Evolutionary conservation across 2,888 invertebrate species (phyloP), one percentile per base, ranked within the genome.

Genomic region (Idaea dimidiata): DNA sequence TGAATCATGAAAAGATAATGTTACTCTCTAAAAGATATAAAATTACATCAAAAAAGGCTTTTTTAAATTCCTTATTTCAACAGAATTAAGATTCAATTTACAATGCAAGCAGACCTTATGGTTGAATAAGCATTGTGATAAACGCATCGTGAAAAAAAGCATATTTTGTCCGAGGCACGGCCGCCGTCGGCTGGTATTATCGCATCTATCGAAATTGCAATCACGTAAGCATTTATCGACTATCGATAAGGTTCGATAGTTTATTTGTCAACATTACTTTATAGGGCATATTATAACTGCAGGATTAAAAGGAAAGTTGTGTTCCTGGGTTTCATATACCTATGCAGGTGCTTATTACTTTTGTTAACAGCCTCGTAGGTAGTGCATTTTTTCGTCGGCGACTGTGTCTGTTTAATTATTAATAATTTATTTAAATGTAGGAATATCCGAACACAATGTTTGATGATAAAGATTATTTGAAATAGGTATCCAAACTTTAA

Each of bases 201-300:
- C 66, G 69, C 62, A 62, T 64, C 66, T 69, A 72, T 74, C 73
- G 68, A 68, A 59, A 71, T 71, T 68, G 67, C 71, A 65, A 71
- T 72, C 72, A 70, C 66, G 72, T 73, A 73, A 72, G 70, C 70
- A 67, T 72, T 63, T 68, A 68, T 67, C 68, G 66, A 65, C 66
- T 64, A 63, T 66, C 68, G 70, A 65, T 66, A 70, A 65, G 64
- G 57, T 62, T 61, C 62, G 54, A 68, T 70, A 66, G 65, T 65
- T 66, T 64, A 66, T 70, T 67, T 62, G 66, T 61, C 61, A 70
- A 66, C 61, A 62, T 6, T 56, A 56, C 56, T 56, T 17, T 17
- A 56, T 10, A 18, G 18, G 10, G 18, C 56, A 56, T 56, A 18
- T 16, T 18, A 16, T 17, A 17, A 18, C 14, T 56, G 56, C 10